A percentile compares a stretch with the other conserved stretches of the same genome.
These are phyloP conservation scores for Bellardia bayeri DNA, from an alignment of 2,888 invertebrate genomes.

Conservation along the genomic window DNA sequence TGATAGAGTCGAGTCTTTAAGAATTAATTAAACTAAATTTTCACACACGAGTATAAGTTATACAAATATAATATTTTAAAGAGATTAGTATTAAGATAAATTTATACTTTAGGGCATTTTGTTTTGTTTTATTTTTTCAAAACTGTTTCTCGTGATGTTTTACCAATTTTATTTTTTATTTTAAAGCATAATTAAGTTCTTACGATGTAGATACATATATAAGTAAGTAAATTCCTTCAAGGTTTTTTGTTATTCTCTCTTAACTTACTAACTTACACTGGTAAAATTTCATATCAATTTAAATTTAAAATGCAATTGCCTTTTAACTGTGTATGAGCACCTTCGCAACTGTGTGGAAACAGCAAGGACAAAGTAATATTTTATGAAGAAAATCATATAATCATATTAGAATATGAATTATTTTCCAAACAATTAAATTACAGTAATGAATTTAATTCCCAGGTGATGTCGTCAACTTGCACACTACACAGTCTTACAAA, in stretches of 20 bases:
- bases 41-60: too few relatives aligned
- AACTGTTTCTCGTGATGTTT: not conserved
- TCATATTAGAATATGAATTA: conserved; percentile 68
- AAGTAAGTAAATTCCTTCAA: not conserved
- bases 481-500: not conserved
- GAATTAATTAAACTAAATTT: not conserved
- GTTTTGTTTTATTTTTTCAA: too few relatives aligned
- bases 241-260: not conserved
- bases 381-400: conserved; percentile 60
- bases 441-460: conserved; percentile 71
- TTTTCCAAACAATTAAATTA: conserved; percentile 70
- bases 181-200: conserved; percentile 24
- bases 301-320: conserved; percentile 18
- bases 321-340: not conserved
- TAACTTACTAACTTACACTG: not conserved
- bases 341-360: conserved; percentile 2
- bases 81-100: too few relatives aligned
- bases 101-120: too few relatives aligned
- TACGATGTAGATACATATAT: not conserved
- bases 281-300: not conserved
- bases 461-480: conserved; percentile 64
- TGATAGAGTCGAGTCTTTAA: not conserved
- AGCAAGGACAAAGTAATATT: conserved; percentile 57
- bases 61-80: too few relatives aligned
- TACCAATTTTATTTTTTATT: not conserved